phyloP scores from a whole-genome alignment of 2,113 vertebrate species.

The Patagioenas fasciata region DNA sequence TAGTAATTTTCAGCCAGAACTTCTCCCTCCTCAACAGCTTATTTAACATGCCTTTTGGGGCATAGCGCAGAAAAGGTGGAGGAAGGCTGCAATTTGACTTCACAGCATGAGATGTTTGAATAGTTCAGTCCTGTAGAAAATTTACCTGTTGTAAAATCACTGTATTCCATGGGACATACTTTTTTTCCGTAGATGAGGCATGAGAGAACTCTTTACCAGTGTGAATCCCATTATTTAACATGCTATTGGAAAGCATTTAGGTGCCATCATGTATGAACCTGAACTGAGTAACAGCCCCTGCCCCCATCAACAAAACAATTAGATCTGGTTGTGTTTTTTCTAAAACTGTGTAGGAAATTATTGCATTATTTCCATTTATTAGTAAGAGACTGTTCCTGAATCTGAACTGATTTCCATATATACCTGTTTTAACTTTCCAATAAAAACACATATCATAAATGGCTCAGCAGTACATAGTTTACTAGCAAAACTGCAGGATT shows the following conservation, averaged over 20 bases:
- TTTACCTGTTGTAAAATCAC: not conserved
- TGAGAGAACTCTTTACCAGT: not conserved
- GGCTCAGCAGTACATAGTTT: not conserved
- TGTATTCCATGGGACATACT: not conserved
- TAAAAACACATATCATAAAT: not conserved
- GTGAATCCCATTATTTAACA: not conserved
- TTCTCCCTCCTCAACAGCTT: accelerated
- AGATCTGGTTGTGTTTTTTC: not conserved
- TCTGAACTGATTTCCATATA: not conserved
- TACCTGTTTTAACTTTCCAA: not conserved
- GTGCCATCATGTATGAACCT: not conserved
- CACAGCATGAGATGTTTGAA: not conserved
- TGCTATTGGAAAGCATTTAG: not conserved
- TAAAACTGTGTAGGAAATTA: not conserved
- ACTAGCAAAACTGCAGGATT: not conserved
- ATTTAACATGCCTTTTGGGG: not conserved
- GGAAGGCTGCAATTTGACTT: not conserved
- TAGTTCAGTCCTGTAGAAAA: not conserved
- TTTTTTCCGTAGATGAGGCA: not conserved
- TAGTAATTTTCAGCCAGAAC: not conserved
- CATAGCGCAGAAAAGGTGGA: not conserved
- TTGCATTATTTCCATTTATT: not conserved
- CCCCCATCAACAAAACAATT: not conserved
- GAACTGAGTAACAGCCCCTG: not conserved
- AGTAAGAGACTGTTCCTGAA: not conserved